A percentile compares a stretch with the other conserved stretches of the same genome.
Evolutionary conservation across 2,113 vertebrate species (phyloP).

Genomic region (Laterallus jamaicensis): DNA sequence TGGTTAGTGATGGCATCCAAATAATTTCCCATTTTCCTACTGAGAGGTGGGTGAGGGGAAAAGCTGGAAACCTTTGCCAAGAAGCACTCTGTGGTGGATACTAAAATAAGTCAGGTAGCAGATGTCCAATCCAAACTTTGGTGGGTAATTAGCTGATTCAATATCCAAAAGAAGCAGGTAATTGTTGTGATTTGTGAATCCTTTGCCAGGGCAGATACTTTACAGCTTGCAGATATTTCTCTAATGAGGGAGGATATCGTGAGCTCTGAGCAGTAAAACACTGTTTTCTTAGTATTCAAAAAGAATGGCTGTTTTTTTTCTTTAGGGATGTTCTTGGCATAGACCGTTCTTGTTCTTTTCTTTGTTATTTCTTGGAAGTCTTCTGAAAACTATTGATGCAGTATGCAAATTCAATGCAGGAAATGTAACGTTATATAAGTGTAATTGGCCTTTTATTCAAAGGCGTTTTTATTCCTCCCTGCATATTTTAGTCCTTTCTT

Average conservation of each 20-base stretch:
- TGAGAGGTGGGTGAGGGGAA: constrained; percentile 59
- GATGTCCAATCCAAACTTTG: constrained; percentile 75
- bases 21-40: constrained; percentile 62
- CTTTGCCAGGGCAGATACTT: constrained; percentile 69
- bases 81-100: constrained; percentile 54
- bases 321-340: constrained; percentile 71
- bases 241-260: constrained; percentile 60
- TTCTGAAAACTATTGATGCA: constrained; percentile 62
- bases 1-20: constrained; percentile 58
- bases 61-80: constrained; percentile 67
- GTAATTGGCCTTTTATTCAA: constrained; percentile 51
- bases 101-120: constrained; percentile 73
- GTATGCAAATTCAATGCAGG: constrained; percentile 58
- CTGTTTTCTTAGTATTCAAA: constrained; percentile 66
- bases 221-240: constrained; percentile 62
- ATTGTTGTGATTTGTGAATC: constrained; percentile 70
- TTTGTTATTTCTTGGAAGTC: constrained; percentile 65
- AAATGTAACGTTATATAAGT: constrained; percentile 29
- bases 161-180: constrained; percentile 76
- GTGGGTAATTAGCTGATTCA: constrained; percentile 71
- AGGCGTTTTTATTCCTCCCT: not conserved
- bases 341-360: constrained; percentile 24
- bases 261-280: constrained; percentile 63
- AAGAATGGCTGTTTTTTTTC: constrained; percentile 62
- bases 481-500: not conserved